Evolutionary conservation across 2,888 invertebrate species (phyloP), one percentile per base, ranked within the genome.

Genomic region (Cepaea hortensis): DNA sequence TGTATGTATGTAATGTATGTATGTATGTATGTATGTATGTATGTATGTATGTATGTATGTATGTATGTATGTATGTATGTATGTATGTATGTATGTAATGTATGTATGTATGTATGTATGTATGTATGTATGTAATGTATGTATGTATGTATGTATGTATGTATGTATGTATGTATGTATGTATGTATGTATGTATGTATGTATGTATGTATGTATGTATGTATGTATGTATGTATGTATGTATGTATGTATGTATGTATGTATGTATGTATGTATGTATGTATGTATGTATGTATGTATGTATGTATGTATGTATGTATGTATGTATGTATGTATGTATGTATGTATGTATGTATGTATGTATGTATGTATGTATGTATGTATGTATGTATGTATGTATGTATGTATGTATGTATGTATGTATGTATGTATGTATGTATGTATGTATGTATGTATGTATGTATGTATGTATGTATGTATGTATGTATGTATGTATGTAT

Each of bases 1-100:
- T 68, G 68, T 68, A 68, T 68, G 68, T 68, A 68, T 68, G 68
- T 68, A 68, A 68, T 68, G 68, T 68, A 68, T 68, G 68, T 68
- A 68, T 68, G 68, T 68, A 68, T 68, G 68, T 68, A 68, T 68
- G 68, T 68, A 68, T 68, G 68, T 68, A 68, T 68, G 68, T 68
- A 68, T 68, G 68, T 68, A 68, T 68, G 68, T 68, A 68, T 68
- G 68, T 68, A 68, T 68, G 68, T 68, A 68, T 68, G 68, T 68
- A 68, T 68, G 68, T 68, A 68, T 68, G 68, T 68, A 68, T 68
- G 68, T 68, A 68, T 68, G 68, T 68, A 68, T 68, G 68, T 68
- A 68, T 68, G 68, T 68, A 68, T 68, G 68, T 68, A 68, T 68
- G 68, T 68, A 68, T 68, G 68, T 68, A 68, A 68, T 68, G 68